Evolutionary conservation across 2,888 invertebrate species (phyloP), one percentile per base, ranked within the genome.

Genomic region (Sylvicola cinctus): DNA sequence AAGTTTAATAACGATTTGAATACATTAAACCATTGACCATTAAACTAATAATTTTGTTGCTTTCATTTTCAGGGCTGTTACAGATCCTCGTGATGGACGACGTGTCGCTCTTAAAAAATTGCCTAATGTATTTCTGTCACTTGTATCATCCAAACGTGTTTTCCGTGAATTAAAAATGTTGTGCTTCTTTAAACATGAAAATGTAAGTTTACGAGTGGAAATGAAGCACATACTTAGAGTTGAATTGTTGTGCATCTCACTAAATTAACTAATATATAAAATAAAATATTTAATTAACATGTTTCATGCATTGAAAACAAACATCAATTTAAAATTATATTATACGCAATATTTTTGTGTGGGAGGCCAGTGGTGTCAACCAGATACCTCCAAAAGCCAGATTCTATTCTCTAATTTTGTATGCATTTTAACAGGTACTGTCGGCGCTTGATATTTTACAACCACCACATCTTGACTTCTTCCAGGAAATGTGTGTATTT

Each of bases 51-150:
- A 16, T 33, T 27, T 30, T 27, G 31, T 33, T 46, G 45, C 48
- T 45, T 46, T 59, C 59, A 52, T 55, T 68, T 68, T 10, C 73
- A 96, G 96, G 96, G 91, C 96, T 47, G 96, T 98, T 51, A 96
- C 96, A 55, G 98, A 98, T 68, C 98, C 98, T 16, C 73, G 98
- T 49, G 91, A 93, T 66, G 93, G 95, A 47, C 80, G 91, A 57
- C 73, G 95, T 54, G 95, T 98, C 50, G 98, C 98, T 45, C 74
- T 98, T 50, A 98, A 98, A 68, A 98, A 98, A 69, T 79, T 98
- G 71, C 96, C 98, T 47, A 96, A 96, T 68, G 96, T 98, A 62
- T 98, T 98, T 75, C 96, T 96, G 65, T 96, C 95, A 55, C 73
- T 96, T 58, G 90, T 98, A 52, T 96, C 96, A 51, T 91, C 93